A percentile compares a stretch with the other conserved stretches of the same genome.
These are phyloP conservation scores for Platygyra sinensis DNA, from an alignment of 64 coral and sea anemone species.

Conservation along the genomic window DNA sequence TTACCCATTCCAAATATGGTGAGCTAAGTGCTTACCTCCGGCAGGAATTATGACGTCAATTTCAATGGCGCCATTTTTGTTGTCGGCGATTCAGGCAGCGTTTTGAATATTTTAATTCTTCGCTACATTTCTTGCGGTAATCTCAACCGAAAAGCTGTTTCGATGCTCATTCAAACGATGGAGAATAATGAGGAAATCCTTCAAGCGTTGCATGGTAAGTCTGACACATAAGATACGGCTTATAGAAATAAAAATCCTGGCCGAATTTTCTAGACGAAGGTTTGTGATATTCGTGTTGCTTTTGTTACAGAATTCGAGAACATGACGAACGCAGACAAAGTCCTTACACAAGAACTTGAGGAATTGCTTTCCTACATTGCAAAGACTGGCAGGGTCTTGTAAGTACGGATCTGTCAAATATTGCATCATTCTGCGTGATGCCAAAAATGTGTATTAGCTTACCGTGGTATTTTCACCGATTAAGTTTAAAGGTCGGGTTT, in stretches of 20 bases:
- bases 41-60: slow-evolving; percentile 78
- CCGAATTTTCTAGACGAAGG: slow-evolving; percentile 1
- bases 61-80: slow-evolving; percentile 99
- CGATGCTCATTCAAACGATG: slow-evolving; percentile 68
- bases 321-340: slow-evolving; percentile 85
- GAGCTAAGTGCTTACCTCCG: slow-evolving; percentile 26
- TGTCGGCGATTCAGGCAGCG: slow-evolving; percentile 55
- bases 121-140: slow-evolving; percentile 26
- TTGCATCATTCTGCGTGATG: neutral
- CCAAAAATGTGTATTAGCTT: neutral
- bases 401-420: slow-evolving; percentile 45
- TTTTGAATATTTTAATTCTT: slow-evolving; percentile 55
- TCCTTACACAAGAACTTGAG: slow-evolving; percentile 91
- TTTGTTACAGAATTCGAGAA: slow-evolving; percentile 91
- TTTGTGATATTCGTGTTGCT: slow-evolving; percentile 52
- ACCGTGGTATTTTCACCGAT: neutral
- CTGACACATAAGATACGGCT: neutral
- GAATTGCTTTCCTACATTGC: slow-evolving; percentile 86
- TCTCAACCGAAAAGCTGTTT: slow-evolving; percentile 18
- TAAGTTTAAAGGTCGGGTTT: neutral
- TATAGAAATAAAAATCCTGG: neutral
- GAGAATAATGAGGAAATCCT: slow-evolving; percentile 88
- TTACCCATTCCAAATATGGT: slow-evolving; percentile 36
- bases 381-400: slow-evolving; percentile 92
- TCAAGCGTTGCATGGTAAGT: slow-evolving; percentile 90